Evolutionary conservation across 2,888 invertebrate species (phyloP).

Genomic region (Chorisops tibialis): DNA sequence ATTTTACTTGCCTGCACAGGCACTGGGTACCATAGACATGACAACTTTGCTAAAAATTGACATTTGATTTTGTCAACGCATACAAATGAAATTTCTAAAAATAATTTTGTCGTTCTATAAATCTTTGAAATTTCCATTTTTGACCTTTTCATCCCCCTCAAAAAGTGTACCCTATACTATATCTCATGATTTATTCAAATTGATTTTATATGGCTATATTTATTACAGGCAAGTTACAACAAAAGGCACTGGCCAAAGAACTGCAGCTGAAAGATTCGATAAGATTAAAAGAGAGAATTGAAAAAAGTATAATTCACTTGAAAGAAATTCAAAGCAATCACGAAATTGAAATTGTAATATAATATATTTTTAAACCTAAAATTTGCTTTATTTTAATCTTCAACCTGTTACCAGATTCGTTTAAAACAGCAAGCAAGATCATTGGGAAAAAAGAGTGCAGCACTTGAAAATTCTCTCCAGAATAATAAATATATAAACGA

Average conservation of each 20-base stretch:
- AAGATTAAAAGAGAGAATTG: not conserved
- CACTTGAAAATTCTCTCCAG: not conserved
- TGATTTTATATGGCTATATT: not conserved
- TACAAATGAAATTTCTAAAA: no score
- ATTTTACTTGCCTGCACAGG: no score
- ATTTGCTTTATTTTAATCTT: not conserved
- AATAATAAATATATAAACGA: not conserved
- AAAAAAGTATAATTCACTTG: not conserved
- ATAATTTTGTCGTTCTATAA: no score
- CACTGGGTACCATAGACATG: no score
- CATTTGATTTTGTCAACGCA: no score
- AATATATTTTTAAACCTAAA: not conserved
- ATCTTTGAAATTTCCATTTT: no score
- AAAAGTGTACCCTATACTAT: no score
- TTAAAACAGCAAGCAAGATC: constrained; percentile 8
- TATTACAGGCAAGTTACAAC: constrained; percentile 3
- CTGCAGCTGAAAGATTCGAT: not conserved
- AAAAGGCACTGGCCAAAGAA: not conserved
- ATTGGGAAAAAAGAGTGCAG: not conserved
- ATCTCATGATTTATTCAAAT: not conserved
- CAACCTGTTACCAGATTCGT: constrained; percentile 3
- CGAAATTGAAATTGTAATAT: constrained; percentile 18
- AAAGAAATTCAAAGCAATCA: not conserved
- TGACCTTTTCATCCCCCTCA: no score
- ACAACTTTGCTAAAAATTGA: no score